A percentile compares a stretch with the other conserved stretches of the same genome.
Evolutionary conservation across 1,140 invertebrate genomes (phyloP).

Genomic region (Formica exsecta): DNA sequence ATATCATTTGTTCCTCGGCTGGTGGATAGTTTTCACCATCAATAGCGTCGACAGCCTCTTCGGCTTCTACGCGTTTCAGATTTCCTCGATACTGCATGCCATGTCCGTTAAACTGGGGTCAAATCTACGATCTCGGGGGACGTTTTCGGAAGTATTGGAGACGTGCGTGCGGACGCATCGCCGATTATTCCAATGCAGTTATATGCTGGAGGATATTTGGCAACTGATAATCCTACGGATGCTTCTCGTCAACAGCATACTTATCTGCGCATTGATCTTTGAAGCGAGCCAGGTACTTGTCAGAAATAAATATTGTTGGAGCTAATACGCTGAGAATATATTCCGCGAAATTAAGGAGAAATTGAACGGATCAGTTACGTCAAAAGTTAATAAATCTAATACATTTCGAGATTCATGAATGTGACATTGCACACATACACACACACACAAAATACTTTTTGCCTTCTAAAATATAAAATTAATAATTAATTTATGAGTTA

Average conservation of each 20-base stretch:
- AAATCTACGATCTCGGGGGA: background rate
- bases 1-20: background rate
- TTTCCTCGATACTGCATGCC: conserved; percentile 17
- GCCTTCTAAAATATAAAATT: no score
- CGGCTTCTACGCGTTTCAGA: conserved; percentile 43
- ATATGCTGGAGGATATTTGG: conserved; percentile 4
- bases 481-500: no score
- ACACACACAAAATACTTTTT: no score
- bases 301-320: background rate
- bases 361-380: no score
- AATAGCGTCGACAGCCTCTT: conserved; percentile 27
- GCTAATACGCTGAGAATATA: background rate
- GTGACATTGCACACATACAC: no score
- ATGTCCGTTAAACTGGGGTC: background rate
- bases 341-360: no score
- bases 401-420: no score
- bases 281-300: background rate
- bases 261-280: conserved; percentile 37
- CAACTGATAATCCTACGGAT: conserved; percentile 8
- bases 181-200: background rate
- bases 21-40: background rate
- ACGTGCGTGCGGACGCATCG: background rate
- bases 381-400: no score
- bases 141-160: background rate
- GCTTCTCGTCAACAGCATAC: background rate